A percentile compares a stretch with the other conserved stretches of the same genome.
phyloP scores from a whole-genome alignment of 2,797 vertebrate genomes.

The Mus minutoides region DNA sequence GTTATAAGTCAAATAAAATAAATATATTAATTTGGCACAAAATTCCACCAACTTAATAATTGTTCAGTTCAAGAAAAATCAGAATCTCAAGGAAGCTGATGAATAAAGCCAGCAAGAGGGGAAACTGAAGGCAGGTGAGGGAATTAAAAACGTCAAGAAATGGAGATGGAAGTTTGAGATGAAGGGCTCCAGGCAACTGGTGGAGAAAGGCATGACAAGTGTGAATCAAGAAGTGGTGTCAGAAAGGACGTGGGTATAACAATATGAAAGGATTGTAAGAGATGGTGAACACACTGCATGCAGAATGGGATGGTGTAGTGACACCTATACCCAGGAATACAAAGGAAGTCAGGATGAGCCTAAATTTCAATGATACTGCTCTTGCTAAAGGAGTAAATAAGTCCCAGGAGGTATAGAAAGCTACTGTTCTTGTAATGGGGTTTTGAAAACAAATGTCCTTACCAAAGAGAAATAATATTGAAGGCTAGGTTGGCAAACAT shows the following conservation, averaged over 20 bases:
- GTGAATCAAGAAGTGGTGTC: neutral
- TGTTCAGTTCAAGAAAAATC: conserved; percentile 44
- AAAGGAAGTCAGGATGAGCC: neutral
- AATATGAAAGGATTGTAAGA: neutral
- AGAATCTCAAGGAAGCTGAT: neutral
- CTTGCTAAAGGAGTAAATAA: neutral
- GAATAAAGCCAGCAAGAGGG: neutral
- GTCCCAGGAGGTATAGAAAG: neutral
- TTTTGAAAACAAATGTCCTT: neutral
- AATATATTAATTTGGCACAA: neutral
- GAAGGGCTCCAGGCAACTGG: neutral
- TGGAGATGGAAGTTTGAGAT: neutral
- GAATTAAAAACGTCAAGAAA: neutral
- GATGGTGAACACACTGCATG: neutral
- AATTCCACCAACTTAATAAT: neutral
- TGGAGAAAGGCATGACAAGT: neutral
- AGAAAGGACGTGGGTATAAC: neutral
- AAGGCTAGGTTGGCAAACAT: conserved; percentile 3
- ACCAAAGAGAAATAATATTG: neutral
- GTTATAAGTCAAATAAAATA: conserved; percentile 22
- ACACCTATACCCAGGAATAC: neutral
- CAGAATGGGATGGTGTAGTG: neutral
- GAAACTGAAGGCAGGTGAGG: conserved; percentile 20
- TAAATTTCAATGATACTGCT: neutral
- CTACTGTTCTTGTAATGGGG: neutral